Percentiles rank a stretch among this genome's conserved stretches.
Conservation (phyloP, 1,140 invertebrate genomes). For the Sarcophaga peregrina region DNA sequence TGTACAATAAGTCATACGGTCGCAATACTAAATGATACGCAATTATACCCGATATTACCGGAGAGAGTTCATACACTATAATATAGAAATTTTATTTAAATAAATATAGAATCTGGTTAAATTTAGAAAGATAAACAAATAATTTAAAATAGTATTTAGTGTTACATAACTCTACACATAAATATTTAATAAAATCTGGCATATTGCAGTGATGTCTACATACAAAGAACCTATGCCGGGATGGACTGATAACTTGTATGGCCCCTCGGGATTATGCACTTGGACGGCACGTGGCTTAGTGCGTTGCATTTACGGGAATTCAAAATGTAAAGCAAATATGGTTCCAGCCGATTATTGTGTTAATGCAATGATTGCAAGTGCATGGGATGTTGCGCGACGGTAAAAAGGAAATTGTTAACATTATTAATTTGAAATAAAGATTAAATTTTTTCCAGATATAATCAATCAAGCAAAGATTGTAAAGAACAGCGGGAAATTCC, state of each 20-base stretch:
- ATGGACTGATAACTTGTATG: conserved; percentile 87
- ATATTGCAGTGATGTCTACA: conserved; percentile 74
- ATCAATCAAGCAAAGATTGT: conserved; percentile 48
- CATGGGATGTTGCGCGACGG: conserved; percentile 73
- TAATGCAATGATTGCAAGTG: conserved; percentile 79
- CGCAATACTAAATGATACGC: no score
- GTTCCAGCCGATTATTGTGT: conserved; percentile 83
- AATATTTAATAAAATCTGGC: no score
- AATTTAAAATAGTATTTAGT: no score
- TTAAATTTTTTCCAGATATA: conserved; percentile 48
- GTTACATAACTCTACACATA: no score
- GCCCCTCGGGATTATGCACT: conserved; percentile 73
- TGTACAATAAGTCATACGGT: no score
- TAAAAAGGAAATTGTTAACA: conserved; percentile 38
- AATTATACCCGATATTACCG: no score
- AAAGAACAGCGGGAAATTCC: conserved; percentile 62
- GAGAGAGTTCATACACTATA: no score
- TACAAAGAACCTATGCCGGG: conserved; percentile 76
- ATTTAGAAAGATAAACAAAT: no score
- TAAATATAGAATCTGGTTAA: no score
- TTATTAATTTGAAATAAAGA: not conserved
- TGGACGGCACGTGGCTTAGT: conserved; percentile 75
- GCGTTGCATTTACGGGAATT: conserved; percentile 73
- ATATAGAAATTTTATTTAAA: no score
- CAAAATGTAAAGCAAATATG: conserved; percentile 74